phyloP scores from a whole-genome alignment of 1,140 invertebrate genomes.

The Ladona fulva region DNA sequence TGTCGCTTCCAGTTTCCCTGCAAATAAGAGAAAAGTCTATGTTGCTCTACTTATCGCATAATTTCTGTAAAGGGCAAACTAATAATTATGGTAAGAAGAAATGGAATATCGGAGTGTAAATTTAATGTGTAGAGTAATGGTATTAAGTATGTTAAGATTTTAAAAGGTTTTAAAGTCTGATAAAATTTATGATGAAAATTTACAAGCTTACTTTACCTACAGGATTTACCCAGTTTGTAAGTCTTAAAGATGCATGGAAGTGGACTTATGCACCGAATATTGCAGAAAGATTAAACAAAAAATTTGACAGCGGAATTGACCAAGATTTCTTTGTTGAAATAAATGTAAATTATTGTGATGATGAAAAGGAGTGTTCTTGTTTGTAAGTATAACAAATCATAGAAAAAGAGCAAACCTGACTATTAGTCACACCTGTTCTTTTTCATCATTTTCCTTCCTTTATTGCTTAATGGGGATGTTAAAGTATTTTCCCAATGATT shows the following conservation, averaged over 20 bases:
- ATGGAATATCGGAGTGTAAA: no score
- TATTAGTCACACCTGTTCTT: no score
- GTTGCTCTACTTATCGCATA: conserved; percentile 33
- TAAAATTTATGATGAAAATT: no score
- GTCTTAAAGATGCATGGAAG: conserved; percentile 58
- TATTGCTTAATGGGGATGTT: no score
- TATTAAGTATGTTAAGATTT: no score
- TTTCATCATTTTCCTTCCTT: no score
- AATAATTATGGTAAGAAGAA: conserved; percentile 20
- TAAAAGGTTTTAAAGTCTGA: no score
- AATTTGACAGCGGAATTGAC: conserved; percentile 34
- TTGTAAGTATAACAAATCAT: conserved; percentile 44
- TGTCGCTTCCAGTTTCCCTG: conserved; percentile 40
- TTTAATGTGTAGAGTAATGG: no score
- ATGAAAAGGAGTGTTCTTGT: conserved; percentile 43
- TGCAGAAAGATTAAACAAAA: conserved; percentile 35
- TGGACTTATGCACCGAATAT: conserved; percentile 41
- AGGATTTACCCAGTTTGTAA: conserved; percentile 31
- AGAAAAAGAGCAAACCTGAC: no score
- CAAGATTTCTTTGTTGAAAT: conserved; percentile 47
- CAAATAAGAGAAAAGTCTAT: conserved; percentile 40
- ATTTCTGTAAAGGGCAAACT: conserved; percentile 22
- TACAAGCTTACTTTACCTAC: neutral
- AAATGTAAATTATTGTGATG: conserved; percentile 38
- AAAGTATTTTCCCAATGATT: no score